phyloP scores from a whole-genome alignment of 2,113 vertebrate species.

The Pao palembangensis region DNA sequence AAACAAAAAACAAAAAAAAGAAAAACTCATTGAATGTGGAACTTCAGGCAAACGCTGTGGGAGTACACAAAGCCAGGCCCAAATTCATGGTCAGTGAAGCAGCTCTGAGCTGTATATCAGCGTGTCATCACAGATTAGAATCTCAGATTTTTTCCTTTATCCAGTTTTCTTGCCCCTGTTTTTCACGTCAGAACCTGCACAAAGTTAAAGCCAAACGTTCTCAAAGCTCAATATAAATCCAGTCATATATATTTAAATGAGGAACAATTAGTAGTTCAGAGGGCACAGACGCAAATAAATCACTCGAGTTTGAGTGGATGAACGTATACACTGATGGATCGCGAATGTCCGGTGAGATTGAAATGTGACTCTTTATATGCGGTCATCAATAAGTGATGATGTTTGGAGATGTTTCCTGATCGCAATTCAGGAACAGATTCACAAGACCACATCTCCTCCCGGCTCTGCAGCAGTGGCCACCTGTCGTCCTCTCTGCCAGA shows the following conservation, averaged over 20 bases:
- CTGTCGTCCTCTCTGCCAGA: slow-evolving; percentile 74
- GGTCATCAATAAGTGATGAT: slow-evolving; percentile 67
- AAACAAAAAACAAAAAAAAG: not conserved
- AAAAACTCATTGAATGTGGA: slow-evolving; percentile 42
- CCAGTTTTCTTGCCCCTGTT: slow-evolving; percentile 14
- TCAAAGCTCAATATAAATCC: slow-evolving; percentile 3
- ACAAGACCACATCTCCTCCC: slow-evolving; percentile 62
- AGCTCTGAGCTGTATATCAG: slow-evolving; percentile 50
- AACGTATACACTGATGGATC: slow-evolving; percentile 44
- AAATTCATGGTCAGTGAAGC: slow-evolving; percentile 55
- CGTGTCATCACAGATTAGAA: slow-evolving; percentile 52
- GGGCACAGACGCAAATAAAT: slow-evolving; percentile 34
- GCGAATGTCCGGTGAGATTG: slow-evolving; percentile 48
- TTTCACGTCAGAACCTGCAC: not conserved
- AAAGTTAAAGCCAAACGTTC: slow-evolving; percentile 1
- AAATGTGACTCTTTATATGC: slow-evolving; percentile 56
- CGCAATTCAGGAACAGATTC: slow-evolving; percentile 49
- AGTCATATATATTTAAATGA: slow-evolving; percentile 22
- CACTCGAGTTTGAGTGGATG: slow-evolving; percentile 22
- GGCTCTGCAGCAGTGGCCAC: slow-evolving; percentile 68
- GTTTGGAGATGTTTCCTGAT: slow-evolving; percentile 62
- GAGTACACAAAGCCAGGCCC: slow-evolving; percentile 50
- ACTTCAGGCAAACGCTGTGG: slow-evolving; percentile 45
- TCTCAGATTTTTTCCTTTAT: slow-evolving; percentile 21
- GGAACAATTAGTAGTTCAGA: slow-evolving; percentile 18